These are phyloP conservation scores for Poecilia picta DNA, from an alignment of 2,797 vertebrate genomes.

Conservation along the genomic window DNA sequence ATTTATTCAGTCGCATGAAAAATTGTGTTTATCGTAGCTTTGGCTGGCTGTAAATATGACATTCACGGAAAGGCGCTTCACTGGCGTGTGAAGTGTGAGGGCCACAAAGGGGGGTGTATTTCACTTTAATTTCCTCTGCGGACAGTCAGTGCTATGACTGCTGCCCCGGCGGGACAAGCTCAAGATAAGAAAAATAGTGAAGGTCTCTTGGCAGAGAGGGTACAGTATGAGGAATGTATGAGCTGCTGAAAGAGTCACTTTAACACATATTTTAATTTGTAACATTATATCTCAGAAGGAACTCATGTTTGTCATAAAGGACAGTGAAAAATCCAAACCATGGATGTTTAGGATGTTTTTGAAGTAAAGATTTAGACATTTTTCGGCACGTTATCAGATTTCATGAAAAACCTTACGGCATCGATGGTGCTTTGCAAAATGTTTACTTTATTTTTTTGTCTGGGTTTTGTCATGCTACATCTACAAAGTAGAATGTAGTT, in stretches of 20 bases:
- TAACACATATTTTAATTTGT: conserved; percentile 52
- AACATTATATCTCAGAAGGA: conserved; percentile 43
- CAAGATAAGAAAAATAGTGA: conserved; percentile 66
- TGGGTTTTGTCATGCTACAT: not conserved
- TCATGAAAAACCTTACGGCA: not conserved
- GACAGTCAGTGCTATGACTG: conserved; percentile 33
- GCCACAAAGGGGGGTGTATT: conserved; percentile 65
- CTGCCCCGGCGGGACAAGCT: conserved; percentile 45
- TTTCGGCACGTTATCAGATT: not conserved
- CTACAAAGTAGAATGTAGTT: not conserved
- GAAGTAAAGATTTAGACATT: not conserved
- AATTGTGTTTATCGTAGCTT: conserved; percentile 58
- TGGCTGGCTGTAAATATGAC: conserved; percentile 80
- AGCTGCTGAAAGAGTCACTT: conserved; percentile 62
- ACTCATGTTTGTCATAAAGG: conserved; percentile 25
- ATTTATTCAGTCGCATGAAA: conserved; percentile 60
- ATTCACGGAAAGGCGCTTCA: conserved; percentile 79
- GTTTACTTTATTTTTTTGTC: not conserved
- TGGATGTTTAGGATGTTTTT: not conserved
- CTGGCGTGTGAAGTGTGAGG: conserved; percentile 63
- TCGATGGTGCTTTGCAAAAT: not conserved
- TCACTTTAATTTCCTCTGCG: conserved; percentile 75
- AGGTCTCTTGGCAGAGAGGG: conserved; percentile 45
- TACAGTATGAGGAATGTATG: conserved; percentile 38
- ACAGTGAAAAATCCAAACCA: conserved; percentile 21